Percentiles rank a stretch among this genome's conserved stretches.
phyloP scores from a whole-genome alignment of 37 sponge, comb jelly and placozoan genomes.

The Haliclona indistincta region DNA sequence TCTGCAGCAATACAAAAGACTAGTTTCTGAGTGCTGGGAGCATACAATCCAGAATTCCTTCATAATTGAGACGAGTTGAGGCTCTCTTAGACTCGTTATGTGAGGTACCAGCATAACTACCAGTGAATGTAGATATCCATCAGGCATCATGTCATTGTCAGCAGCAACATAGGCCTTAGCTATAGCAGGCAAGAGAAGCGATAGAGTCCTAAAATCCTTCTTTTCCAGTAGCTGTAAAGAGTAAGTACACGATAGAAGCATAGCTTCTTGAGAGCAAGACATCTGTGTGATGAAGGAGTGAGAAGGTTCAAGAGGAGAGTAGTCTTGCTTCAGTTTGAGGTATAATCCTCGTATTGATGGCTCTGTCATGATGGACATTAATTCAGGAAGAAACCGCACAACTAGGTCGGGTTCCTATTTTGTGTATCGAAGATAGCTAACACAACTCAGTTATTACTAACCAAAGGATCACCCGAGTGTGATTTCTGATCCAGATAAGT shows the following conservation, averaged over 20 bases:
- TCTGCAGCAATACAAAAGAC: slow-evolving; percentile 53
- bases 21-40: slow-evolving; percentile 40
- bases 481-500: slow-evolving; percentile 73
- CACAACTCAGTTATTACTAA: slow-evolving; percentile 34
- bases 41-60: slow-evolving; percentile 71
- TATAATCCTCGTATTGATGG: slow-evolving; percentile 21
- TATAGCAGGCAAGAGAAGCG: slow-evolving; percentile 50
- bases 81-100: slow-evolving; percentile 23
- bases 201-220: slow-evolving; percentile 48
- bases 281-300: slow-evolving; percentile 22
- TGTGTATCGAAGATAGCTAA: neutral
- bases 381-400: slow-evolving; percentile 65
- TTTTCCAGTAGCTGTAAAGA: slow-evolving; percentile 45
- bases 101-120: slow-evolving; percentile 22
- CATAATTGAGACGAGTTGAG: slow-evolving; percentile 20
- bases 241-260: slow-evolving; percentile 55
- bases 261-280: slow-evolving; percentile 28
- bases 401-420: slow-evolving; percentile 56
- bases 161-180: slow-evolving; percentile 26
- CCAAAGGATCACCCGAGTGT: slow-evolving; percentile 60
- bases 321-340: slow-evolving; percentile 50
- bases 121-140: slow-evolving; percentile 65
- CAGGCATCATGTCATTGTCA: slow-evolving; percentile 29
- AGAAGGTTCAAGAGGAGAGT: slow-evolving; percentile 24
- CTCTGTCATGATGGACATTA: slow-evolving; percentile 70